phyloP scores from a whole-genome alignment of 2,888 invertebrate species.

The Pristionchus entomophagus region DNA sequence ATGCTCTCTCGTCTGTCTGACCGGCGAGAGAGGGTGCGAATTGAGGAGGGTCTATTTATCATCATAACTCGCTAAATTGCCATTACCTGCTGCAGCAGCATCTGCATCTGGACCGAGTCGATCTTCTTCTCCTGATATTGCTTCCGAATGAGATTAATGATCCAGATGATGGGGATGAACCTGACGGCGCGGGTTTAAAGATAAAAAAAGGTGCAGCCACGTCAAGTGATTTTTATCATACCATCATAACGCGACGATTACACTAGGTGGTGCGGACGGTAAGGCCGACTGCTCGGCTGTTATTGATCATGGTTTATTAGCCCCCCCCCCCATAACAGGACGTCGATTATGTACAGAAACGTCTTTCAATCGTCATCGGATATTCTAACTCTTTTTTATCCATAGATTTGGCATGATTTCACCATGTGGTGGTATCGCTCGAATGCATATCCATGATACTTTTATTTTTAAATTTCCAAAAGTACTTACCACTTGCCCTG shows the following conservation, averaged over 20 bases:
- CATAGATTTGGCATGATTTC: too few relatives aligned
- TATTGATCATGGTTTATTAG: not conserved
- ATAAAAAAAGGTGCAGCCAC: too few relatives aligned
- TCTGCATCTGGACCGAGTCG: slow-evolving; percentile 77
- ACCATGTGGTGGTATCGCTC: too few relatives aligned
- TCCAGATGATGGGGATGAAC: slow-evolving; percentile 79
- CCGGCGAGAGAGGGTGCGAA: too few relatives aligned
- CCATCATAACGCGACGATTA: too few relatives aligned
- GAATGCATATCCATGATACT: not conserved
- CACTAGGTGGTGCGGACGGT: too few relatives aligned
- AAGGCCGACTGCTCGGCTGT: too few relatives aligned
- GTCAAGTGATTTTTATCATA: too few relatives aligned
- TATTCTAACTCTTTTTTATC: too few relatives aligned
- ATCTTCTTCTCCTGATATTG: slow-evolving; percentile 74
- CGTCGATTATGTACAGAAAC: not conserved
- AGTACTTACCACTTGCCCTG: slow-evolving; percentile 78
- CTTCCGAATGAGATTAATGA: slow-evolving; percentile 77
- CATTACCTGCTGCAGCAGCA: slow-evolving; percentile 76
- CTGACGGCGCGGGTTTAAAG: slow-evolving; percentile 54
- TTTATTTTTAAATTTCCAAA: not conserved
- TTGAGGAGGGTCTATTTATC: too few relatives aligned
- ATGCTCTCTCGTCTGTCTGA: too few relatives aligned
- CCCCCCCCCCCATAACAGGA: not conserved
- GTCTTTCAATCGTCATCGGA: not conserved
- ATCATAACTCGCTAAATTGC: too few relatives aligned